Percentiles rank a stretch among this genome's conserved stretches.
These are phyloP conservation scores for Paralvinella palmiformis DNA, from an alignment of 1,140 invertebrate genomes.

Conservation along the genomic window DNA sequence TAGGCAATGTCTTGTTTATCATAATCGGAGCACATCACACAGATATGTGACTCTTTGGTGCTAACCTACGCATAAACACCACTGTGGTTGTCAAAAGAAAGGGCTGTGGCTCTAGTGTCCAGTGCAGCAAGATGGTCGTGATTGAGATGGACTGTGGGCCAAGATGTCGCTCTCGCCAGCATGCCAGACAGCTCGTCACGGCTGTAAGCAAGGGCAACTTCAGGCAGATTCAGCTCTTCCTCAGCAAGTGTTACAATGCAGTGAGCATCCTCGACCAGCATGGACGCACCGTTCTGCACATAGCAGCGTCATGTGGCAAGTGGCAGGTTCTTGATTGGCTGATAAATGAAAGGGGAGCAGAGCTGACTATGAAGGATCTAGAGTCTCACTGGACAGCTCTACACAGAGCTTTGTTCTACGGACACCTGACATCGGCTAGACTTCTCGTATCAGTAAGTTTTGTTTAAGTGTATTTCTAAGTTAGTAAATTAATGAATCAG, in stretches of 20 bases:
- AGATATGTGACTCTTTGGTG: too few relatives aligned
- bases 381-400: constrained; percentile 71
- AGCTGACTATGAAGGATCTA: constrained; percentile 59
- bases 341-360: constrained; percentile 53
- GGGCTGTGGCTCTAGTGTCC: too few relatives aligned
- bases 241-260: constrained; percentile 32
- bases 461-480: too few relatives aligned
- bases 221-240: constrained; percentile 55
- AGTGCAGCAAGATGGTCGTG: too few relatives aligned
- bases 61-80: too few relatives aligned
- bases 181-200: constrained; percentile 58
- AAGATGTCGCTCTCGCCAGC: constrained; percentile 58
- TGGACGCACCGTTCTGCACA: constrained; percentile 63
- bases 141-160: constrained; percentile 39
- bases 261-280: constrained; percentile 41
- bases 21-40: too few relatives aligned
- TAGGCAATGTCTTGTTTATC: too few relatives aligned
- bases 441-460: constrained; percentile 57
- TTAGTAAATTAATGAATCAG: too few relatives aligned
- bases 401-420: constrained; percentile 70
- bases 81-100: too few relatives aligned
- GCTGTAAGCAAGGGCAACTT: constrained; percentile 59
- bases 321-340: constrained; percentile 62
- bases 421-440: constrained; percentile 62
- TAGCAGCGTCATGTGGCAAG: constrained; percentile 64